Evolutionary conservation across 2,888 invertebrate genomes (phyloP), one percentile per base, ranked within the genome.

Genomic region (Netelia virgata): DNA sequence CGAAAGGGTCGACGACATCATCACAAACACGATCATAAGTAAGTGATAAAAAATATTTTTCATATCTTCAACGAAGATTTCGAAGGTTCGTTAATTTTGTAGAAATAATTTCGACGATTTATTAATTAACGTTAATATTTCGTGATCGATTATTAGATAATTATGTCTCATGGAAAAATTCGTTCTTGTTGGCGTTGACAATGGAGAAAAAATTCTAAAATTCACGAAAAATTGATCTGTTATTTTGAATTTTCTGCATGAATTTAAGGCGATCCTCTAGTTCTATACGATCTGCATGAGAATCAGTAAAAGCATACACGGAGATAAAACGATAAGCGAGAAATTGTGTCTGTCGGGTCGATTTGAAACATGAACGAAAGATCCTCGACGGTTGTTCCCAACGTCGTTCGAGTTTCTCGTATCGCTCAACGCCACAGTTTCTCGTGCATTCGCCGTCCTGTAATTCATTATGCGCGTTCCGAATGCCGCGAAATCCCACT

Each of bases 11-110:
- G 93, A 23, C 88, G 93, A 61, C 93, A 93, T 72, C 93, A 93
- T 53, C 93, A 92, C 68, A 93, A 93, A 80, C 92, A 91, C 88
- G 93, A 93, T 61, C 92, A 93, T 87, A 93, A 93, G 93, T 93
- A 73, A 43, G 43, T n/a, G n/a, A 1, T 47, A 9, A 9, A 20
- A 20, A 64, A 64, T 53, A 14, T 3, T 23, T 53, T 57, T 53
- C 61, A 36, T 18, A 11, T 57, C 75, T 53, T 69, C 23, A 23
- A 23, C 23, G 3, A 23, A 23, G 3, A 23, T 23, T 28, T 28
- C 28, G 28, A 28, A 5, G 28, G 23, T 1, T 23, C 23, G 23
- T 23, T 23, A 23, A 23, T 23, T 23, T 23, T 23, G 23, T 2
- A 2, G 2, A 23, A 23, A 23, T 23, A 23, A 23, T 23, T 23